Evolutionary conservation across 2,797 vertebrate genomes (phyloP), one percentile per base, ranked within the genome.

Genomic region (Serranus cabrilla): DNA sequence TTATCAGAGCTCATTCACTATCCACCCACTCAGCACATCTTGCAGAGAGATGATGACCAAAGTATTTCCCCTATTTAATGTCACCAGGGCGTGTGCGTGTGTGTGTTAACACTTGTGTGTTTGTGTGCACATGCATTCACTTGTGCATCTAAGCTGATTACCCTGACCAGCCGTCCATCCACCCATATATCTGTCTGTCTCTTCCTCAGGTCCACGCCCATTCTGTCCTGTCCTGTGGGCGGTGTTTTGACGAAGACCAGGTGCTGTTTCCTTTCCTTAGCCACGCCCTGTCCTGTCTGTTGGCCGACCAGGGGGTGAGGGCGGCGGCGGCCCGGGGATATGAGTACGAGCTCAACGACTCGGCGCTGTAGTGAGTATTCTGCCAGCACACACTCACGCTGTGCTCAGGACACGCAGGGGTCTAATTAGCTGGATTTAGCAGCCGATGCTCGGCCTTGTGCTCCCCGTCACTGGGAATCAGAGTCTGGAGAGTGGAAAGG

Each of bases 261-360:
- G 86, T 90, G 57, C 87, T 94, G 61, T 87, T 94, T 50, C 93
- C 91, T 17, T 94, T 94, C 82, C 55, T 94, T 37, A 69, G 77
- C 78, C 92, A 93, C 21, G 93, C 93, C 75, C 79, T 94, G 49
- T 86, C 83, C 89, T 94, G 91, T 66, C 85, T 94, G 77, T 93
- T 92, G 93, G 89, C 78, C 0, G 93, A 94, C 91, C 88, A 87
- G 51, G 92, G 92, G 0, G 94, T 95, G 71, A 84, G 86, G 70
- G 78, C 84, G 0, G 91, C 93, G 0, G 90, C 85, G 0, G 73
- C 89, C 47, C 81, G 93, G 1, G 94, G 94, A 9, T 94, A 93
- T 16, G 93, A 94, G 88, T 94, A 85, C 8, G 92, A 95, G 81
- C 93, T 95, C 59, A 95, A 94, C 47, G 93, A 95, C 91, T 95